Percentiles rank a stretch among this genome's conserved stretches.
These are phyloP conservation scores for Hetaerina titia DNA, from an alignment of 2,888 invertebrate species.

Conservation along the genomic window DNA sequence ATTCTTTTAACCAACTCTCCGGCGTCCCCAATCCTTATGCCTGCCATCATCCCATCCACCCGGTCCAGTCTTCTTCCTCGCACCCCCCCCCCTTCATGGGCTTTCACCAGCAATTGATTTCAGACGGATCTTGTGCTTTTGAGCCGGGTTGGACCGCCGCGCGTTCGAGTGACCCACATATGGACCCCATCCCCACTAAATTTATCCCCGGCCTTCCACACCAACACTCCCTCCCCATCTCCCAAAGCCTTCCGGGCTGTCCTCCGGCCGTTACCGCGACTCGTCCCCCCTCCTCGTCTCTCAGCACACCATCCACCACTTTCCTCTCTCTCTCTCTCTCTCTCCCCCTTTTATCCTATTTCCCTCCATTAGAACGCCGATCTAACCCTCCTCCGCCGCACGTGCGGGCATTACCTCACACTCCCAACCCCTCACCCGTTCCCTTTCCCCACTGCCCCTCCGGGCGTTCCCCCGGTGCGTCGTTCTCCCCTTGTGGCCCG, in stretches of 20 bases:
- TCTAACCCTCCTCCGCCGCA: not conserved
- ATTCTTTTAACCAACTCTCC: not conserved
- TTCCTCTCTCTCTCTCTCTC: not conserved
- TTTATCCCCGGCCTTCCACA: not conserved
- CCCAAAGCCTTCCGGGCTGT: not conserved
- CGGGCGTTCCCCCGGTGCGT: not conserved
- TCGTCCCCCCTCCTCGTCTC: not conserved
- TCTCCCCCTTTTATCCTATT: not conserved
- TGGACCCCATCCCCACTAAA: not conserved
- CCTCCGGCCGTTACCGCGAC: not conserved
- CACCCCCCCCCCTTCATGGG: not conserved
- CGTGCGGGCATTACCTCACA: not conserved
- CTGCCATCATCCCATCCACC: not conserved
- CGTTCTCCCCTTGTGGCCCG: not conserved
- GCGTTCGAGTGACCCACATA: constrained; percentile 54
- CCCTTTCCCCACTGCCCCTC: not conserved
- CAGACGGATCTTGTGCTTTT: not conserved
- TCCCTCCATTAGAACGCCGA: constrained; percentile 17
- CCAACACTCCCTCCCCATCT: not conserved
- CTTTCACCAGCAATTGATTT: constrained; percentile 50
- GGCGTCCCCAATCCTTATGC: not conserved
- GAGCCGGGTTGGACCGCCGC: not conserved
- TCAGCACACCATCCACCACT: not conserved
- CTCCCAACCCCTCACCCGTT: too few species aligned
- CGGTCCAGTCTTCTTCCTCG: not conserved